Evolutionary conservation across 2,113 vertebrate species (phyloP).

Genomic region (Serinus canaria): DNA sequence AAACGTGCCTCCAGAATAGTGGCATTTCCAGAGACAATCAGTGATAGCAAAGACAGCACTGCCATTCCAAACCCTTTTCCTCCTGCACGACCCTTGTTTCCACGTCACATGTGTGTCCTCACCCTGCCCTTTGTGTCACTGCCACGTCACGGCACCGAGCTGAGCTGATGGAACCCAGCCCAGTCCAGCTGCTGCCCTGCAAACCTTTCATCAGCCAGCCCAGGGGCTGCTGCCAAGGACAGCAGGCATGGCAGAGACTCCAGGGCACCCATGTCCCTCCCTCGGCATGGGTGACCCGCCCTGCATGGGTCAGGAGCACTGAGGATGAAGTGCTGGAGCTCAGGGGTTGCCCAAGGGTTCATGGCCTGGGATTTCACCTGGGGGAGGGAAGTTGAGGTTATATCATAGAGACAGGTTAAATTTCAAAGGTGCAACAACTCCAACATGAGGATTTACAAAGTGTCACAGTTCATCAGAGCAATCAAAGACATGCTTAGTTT

Average conservation of each 20-base stretch:
- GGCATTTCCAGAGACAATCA: neutral
- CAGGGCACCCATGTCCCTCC: neutral
- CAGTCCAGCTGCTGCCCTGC: accelerated
- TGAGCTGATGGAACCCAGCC: neutral
- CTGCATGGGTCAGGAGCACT: accelerated
- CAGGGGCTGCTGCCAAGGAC: neutral
- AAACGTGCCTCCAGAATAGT: neutral
- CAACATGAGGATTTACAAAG: neutral
- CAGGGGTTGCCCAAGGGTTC: neutral
- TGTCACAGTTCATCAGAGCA: neutral
- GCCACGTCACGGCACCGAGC: accelerated
- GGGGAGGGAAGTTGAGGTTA: neutral
- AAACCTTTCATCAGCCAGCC: neutral
- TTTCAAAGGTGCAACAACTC: accelerated
- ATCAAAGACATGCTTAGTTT: neutral
- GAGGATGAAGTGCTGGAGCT: neutral
- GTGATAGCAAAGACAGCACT: neutral
- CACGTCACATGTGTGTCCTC: accelerated
- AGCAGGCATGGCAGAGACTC: accelerated
- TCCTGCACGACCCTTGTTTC: neutral
- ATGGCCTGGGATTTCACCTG: neutral
- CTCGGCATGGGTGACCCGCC: accelerated
- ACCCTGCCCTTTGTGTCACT: neutral
- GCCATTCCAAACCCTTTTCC: neutral
- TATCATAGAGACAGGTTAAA: neutral